Percentiles rank a stretch among this genome's conserved stretches.
Conservation (phyloP, 1,140 invertebrate species). For the Chymomyza costata region DNA sequence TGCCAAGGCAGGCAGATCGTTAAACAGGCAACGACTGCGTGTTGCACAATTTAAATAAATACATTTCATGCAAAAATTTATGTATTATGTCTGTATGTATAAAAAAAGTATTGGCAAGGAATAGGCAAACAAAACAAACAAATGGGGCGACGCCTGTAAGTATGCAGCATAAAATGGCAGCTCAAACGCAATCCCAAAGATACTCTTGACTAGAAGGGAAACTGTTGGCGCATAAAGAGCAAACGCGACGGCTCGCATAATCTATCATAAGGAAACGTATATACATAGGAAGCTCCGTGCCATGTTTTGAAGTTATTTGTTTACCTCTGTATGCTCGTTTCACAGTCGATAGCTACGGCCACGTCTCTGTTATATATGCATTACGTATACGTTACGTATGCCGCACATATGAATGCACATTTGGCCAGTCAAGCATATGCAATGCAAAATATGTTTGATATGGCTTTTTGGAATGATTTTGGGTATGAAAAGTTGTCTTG, state of each 20-base stretch:
- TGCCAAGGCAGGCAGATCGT: constrained; percentile 27
- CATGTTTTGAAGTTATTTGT: neutral
- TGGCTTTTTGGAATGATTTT: constrained; percentile 15
- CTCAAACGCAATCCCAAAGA: too few species aligned
- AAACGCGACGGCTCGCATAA: constrained; percentile 12
- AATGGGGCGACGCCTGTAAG: too few species aligned
- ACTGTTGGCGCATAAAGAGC: constrained; percentile 7
- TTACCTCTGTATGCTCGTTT: neutral
- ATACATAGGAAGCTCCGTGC: too few species aligned
- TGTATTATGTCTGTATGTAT: constrained; percentile 29
- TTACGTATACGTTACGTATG: constrained; percentile 56
- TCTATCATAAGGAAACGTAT: too few species aligned
- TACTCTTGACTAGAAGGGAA: too few species aligned
- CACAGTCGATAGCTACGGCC: neutral
- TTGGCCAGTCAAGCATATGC: constrained; percentile 11
- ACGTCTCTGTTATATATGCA: too few species aligned
- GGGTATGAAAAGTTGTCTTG: too few species aligned
- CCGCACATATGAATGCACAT: constrained; percentile 7
- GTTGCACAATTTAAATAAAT: constrained; percentile 66
- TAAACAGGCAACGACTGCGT: constrained; percentile 36
- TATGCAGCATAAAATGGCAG: too few species aligned
- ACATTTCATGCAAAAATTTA: constrained; percentile 41
- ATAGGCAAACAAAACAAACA: constrained; percentile 47
- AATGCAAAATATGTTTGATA: constrained; percentile 26
- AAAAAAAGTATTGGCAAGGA: constrained; percentile 44